Evolutionary conservation across 2,113 vertebrate genomes (phyloP).

Genomic region (Poicephalus gulielmi): DNA sequence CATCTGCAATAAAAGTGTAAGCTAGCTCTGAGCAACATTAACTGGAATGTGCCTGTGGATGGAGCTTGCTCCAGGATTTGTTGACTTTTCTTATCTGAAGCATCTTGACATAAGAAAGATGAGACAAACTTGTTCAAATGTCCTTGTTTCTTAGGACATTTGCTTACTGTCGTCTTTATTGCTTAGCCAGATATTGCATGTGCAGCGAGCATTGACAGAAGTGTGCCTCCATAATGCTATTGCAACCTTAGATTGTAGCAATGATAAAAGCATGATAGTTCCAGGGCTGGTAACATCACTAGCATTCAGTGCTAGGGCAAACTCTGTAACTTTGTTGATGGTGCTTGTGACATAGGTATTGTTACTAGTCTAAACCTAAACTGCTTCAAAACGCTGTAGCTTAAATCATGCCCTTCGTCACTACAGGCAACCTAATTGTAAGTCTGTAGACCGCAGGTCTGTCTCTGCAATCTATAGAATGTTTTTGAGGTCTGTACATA

Average conservation of each 20-base stretch:
- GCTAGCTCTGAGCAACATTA: neutral
- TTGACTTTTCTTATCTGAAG: neutral
- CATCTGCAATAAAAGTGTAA: neutral
- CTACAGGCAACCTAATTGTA: accelerated
- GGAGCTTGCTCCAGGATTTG: neutral
- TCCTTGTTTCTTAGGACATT: neutral
- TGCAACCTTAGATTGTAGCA: neutral
- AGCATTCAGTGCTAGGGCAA: neutral
- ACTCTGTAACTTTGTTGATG: neutral
- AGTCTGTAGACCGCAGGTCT: neutral
- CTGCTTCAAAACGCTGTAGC: accelerated
- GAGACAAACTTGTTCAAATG: neutral
- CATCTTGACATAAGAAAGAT: neutral
- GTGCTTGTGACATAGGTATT: neutral
- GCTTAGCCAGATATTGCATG: neutral
- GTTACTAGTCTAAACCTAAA: neutral
- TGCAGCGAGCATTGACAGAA: neutral
- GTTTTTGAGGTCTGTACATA: neutral
- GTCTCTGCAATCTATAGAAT: neutral
- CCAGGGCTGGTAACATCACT: neutral
- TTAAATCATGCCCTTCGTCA: neutral
- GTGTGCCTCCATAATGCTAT: accelerated
- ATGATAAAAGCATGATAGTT: neutral
- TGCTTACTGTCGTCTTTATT: neutral
- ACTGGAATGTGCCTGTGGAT: neutral